These are phyloP conservation scores for Meriones psammophilus DNA, from an alignment of 2,797 vertebrate genomes.

Conservation along the genomic window DNA sequence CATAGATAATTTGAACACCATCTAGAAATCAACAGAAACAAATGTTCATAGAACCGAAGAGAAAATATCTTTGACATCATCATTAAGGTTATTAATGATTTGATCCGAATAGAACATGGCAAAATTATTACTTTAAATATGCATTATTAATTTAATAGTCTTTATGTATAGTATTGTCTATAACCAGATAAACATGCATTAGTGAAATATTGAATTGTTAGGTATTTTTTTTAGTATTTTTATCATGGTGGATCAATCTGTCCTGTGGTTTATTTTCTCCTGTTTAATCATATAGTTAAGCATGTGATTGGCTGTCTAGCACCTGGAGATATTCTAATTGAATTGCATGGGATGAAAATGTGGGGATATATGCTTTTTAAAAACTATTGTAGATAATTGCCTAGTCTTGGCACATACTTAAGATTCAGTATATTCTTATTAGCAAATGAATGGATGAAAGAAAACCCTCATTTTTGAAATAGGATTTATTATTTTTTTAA, in stretches of 20 bases:
- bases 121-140: conserved; percentile 41
- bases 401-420: not conserved
- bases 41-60: conserved; percentile 69
- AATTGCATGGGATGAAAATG: not conserved
- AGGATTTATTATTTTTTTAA: not conserved
- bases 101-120: conserved; percentile 28
- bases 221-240: not conserved
- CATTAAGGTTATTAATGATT: conserved; percentile 55
- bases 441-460: not conserved
- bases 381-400: not conserved
- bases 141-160: not conserved
- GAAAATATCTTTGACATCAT: conserved; percentile 51
- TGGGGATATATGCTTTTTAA: not conserved
- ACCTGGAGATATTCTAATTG: not conserved
- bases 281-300: not conserved
- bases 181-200: not conserved
- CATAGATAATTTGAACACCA: conserved; percentile 17
- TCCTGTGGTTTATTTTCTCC: not conserved
- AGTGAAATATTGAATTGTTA: conserved; percentile 2
- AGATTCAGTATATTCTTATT: not conserved
- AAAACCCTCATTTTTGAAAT: conserved; percentile 45
- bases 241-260: not conserved
- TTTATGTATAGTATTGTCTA: not conserved
- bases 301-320: not conserved
- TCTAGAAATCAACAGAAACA: conserved; percentile 53